Evolutionary conservation across 2,113 vertebrate genomes (phyloP), one percentile per base, ranked within the genome.

Genomic region (Macheiramphus alcinus): DNA sequence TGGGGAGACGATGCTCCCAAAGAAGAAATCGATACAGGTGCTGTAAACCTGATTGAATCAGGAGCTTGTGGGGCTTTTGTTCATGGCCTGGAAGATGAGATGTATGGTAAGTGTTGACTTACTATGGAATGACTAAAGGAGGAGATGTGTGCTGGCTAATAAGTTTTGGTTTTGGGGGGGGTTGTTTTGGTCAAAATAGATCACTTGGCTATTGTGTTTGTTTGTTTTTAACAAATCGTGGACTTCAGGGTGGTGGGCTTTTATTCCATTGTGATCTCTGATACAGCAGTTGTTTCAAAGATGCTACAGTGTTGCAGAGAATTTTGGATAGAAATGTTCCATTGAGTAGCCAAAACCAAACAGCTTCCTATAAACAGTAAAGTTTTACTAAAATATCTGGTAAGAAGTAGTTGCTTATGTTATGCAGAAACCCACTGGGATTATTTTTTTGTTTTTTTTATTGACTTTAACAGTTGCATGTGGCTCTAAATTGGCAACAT

Each of bases 1-100:
- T 99, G 99, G 99, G 99, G 99, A 11, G 99, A 99, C 5, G 99
- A 99, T 31, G 99, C 99, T 53, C 99, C 99, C 48, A 99, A 99
- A 87, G 99, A 99, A 96, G 99, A 98, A 63, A 88, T 99, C 4
- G 99, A 99, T 97, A 99, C 98, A 0, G 99, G 99, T 7, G 99
- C 99, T 0, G 99, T 99, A 16, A 99, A 99, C 98, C 96, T 99
- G 52, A 99, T 99, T 9, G 99, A 99, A 92, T 99, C 99, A 0
- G 99, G 99, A 78, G 99, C 99, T 76, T 99, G 99, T 29, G 99
- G 99, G 5, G 99, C 99, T 16, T 99, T 99, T 68, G 99, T 99
- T 67, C 99, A 99, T 11, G 99, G 99, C 42, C 98, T 99, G 94
- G 99, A 99, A 96, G 99, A 99, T 71, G 99, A 99, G 97, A 99